These are phyloP conservation scores for Neodontobutis hainanensis DNA, from an alignment of 2,113 vertebrate species.

Conservation along the genomic window DNA sequence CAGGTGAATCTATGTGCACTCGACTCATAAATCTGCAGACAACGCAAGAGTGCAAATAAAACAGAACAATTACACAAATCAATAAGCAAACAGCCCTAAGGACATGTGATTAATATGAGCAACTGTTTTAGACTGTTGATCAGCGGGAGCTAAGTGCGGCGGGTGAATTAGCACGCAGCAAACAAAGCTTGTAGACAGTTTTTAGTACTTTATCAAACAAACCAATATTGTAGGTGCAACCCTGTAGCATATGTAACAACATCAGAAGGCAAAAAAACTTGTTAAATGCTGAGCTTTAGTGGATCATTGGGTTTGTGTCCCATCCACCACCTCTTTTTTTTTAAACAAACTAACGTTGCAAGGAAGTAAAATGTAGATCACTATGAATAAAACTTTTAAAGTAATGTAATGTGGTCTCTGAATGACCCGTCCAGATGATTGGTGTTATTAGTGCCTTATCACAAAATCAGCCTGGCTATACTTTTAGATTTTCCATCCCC, in stretches of 20 bases:
- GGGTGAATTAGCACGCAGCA: constrained; percentile 6
- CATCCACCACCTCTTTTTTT: too few species aligned
- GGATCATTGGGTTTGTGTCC: too few species aligned
- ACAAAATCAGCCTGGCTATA: constrained; percentile 26
- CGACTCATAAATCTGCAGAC: constrained; percentile 10
- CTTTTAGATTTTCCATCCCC: constrained; percentile 22
- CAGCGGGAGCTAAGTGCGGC: constrained; percentile 4
- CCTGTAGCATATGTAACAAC: too few species aligned
- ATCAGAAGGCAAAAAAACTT: too few species aligned
- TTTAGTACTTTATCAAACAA: constrained; percentile 26
- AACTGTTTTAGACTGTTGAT: constrained; percentile 24
- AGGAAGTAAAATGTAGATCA: too few species aligned
- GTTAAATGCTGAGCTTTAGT: too few species aligned
- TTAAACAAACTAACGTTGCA: too few species aligned
- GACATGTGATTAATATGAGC: constrained; percentile 28
- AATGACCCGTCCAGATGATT: constrained; percentile 37
- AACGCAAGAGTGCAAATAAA: constrained; percentile 1
- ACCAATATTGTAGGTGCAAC: neutral
- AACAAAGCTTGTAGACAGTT: constrained; percentile 23
- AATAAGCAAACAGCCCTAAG: constrained; percentile 29
- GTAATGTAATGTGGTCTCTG: neutral
- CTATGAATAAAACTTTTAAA: too few species aligned
- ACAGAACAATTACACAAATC: constrained; percentile 37
- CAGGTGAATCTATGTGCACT: neutral
- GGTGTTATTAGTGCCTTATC: constrained; percentile 36